Evolutionary conservation across 2,113 vertebrate species (phyloP), one percentile per base, ranked within the genome.

Genomic region (Lasiurus cinereus): DNA sequence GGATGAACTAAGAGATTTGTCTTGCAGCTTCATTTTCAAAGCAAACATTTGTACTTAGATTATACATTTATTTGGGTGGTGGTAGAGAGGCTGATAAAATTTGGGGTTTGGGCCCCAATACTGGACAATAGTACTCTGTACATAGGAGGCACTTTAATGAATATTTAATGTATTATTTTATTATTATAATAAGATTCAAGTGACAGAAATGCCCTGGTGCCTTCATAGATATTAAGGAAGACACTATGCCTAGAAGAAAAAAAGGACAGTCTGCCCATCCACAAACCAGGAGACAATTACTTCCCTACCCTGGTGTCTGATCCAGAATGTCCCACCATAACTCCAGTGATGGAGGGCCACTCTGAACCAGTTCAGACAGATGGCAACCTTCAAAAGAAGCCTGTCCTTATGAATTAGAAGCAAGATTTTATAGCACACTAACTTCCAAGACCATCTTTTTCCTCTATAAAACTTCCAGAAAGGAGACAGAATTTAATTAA

Each of bases 401-500:
- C 31, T 91, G 29, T 94, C 70, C 78, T 91, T 76, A 87, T 46
- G 39, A 95, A 96, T 96, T 91, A 93, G 54, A 93, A 84, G 72
- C 50, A 88, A 94, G 73, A 70, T 88, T 97, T 96, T 95, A 92
- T 95, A 82, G 94, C 33, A 95, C 64, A 94, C 95, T 90, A 80
- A 95, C 96, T 69, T 92, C 82, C 48, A 91, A 94, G 43, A 88
- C 79, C 69, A n/a, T 95, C 83, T 93, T 96, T 93, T 96, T 88
- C 83, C 39, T 92, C 93, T 91, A 77, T 96, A 94, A 94, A 97
- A 77, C 84, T 90, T 96, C 54, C 74, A 95, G 84, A 90, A 94
- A 88, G 70, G 27, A 96, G 46, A 14, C 91, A 93, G 95, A 97
- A 90, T 96, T 94, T 97, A 94, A 97, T 83, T 96, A 96, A 95